Evolutionary conservation across 2,113 vertebrate species (phyloP).

Genomic region (Copsychus sechellarum): DNA sequence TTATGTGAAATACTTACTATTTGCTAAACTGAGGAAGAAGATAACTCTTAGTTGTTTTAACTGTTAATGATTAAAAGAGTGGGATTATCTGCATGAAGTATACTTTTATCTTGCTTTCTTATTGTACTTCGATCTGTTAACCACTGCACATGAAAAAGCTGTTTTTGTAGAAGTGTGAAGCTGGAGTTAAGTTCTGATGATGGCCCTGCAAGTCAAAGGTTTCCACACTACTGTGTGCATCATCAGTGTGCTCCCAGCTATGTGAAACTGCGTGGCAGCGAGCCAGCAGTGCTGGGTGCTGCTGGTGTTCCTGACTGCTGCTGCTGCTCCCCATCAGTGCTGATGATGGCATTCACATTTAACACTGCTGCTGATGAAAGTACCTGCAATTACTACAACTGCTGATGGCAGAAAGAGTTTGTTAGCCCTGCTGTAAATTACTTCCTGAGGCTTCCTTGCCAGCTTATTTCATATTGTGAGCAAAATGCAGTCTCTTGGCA

Average conservation of each 20-base stretch:
- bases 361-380: constrained; percentile 54
- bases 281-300: constrained; percentile 12
- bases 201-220: not conserved
- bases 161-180: not conserved
- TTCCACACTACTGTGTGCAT: not conserved
- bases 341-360: constrained; percentile 59
- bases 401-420: constrained; percentile 52
- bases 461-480: constrained; percentile 3
- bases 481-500: constrained; percentile 28
- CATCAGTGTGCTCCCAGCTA: not conserved
- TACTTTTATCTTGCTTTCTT: not conserved
- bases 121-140: not conserved
- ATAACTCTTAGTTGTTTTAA: not conserved
- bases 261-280: not conserved
- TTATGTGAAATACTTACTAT: not conserved
- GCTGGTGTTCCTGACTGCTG: not conserved
- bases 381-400: constrained; percentile 64
- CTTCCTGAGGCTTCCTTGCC: constrained; percentile 30
- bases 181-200: not conserved
- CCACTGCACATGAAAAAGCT: not conserved
- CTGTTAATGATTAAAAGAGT: not conserved
- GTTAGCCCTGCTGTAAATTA: constrained; percentile 38
- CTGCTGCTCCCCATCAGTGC: constrained; percentile 20
- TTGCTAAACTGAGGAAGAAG: not conserved
- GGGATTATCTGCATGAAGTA: not conserved